These are phyloP conservation scores for Leistus spinibarbis DNA, from an alignment of 2,888 invertebrate species.

Conservation along the genomic window DNA sequence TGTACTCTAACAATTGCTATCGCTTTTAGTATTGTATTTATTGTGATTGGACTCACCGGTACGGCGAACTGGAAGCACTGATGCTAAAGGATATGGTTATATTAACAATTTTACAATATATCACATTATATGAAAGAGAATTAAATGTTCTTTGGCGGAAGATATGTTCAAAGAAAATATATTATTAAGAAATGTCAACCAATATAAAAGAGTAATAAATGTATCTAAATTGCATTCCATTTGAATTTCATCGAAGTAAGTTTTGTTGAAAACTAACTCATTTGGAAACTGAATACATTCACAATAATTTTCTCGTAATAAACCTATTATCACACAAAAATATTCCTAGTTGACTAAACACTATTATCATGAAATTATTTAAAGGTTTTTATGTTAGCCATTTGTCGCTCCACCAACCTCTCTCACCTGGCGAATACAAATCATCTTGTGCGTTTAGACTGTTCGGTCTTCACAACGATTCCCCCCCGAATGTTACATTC, in stretches of 20 bases:
- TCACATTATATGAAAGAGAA: too few relatives aligned
- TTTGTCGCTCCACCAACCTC: conserved; percentile 16
- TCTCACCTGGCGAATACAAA: conserved; percentile 22
- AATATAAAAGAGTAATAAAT: background rate
- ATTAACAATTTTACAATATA: too few relatives aligned
- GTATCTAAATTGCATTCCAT: background rate
- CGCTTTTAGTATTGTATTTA: too few relatives aligned
- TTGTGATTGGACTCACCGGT: too few relatives aligned
- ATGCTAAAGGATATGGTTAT: too few relatives aligned
- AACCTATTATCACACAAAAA: conserved; percentile 35
- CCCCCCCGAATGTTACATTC: background rate
- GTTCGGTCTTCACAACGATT: background rate
- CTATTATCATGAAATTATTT: conserved; percentile 32
- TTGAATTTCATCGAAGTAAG: background rate
- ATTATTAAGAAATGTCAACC: background rate
- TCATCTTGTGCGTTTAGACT: conserved; percentile 13
- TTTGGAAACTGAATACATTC: conserved; percentile 22
- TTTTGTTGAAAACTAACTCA: conserved; percentile 6
- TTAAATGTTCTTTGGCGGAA: too few relatives aligned
- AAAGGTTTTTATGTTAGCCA: conserved; percentile 27
- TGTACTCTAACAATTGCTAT: too few relatives aligned
- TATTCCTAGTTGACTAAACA: conserved; percentile 34
- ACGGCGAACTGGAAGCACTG: too few relatives aligned
- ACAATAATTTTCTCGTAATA: conserved; percentile 36
- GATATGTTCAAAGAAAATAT: background rate